These are phyloP conservation scores for Corbicula japonica DNA, from an alignment of 2,888 invertebrate genomes.

Conservation along the genomic window DNA sequence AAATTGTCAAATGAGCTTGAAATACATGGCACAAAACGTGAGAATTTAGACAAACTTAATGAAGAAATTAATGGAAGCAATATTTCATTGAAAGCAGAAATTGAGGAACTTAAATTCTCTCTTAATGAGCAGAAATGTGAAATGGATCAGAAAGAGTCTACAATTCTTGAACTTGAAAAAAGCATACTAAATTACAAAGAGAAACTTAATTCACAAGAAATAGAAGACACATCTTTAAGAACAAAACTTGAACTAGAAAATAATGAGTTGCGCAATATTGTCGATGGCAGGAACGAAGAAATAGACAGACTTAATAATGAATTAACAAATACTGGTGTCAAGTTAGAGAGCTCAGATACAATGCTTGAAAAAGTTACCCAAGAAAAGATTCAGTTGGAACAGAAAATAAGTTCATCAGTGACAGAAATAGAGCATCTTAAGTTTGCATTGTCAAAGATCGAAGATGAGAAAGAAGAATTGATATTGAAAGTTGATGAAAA, in stretches of 20 bases:
- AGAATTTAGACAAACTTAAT: constrained; percentile 9
- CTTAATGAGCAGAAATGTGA: constrained; percentile 17
- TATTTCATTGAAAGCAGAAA: constrained; percentile 10
- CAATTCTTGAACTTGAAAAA: constrained; percentile 2
- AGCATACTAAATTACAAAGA: constrained; percentile 10
- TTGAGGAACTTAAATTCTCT: constrained; percentile 16
- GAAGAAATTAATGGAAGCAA: constrained; percentile 23
- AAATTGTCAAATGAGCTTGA: constrained; percentile 18
- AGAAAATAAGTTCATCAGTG: not conserved
- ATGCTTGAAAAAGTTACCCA: not conserved
- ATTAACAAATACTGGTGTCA: not conserved
- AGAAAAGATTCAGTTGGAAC: not conserved
- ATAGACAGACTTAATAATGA: constrained; percentile 8
- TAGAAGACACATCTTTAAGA: constrained; percentile 13
- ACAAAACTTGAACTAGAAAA: not conserved
- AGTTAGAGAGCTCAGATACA: not conserved
- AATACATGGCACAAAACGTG: constrained; percentile 11
- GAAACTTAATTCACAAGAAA: constrained; percentile 12
- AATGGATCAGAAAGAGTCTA: constrained; percentile 1
- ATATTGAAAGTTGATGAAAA: constrained; percentile 6
- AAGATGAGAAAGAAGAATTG: constrained; percentile 15
- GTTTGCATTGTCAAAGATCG: constrained; percentile 1
- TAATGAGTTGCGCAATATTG: constrained; percentile 7
- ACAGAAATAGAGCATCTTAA: constrained; percentile 15
- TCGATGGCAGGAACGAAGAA: constrained; percentile 5